These are phyloP conservation scores for Alviniconcha marisindica DNA, from an alignment of 1,140 invertebrate genomes.

Conservation along the genomic window DNA sequence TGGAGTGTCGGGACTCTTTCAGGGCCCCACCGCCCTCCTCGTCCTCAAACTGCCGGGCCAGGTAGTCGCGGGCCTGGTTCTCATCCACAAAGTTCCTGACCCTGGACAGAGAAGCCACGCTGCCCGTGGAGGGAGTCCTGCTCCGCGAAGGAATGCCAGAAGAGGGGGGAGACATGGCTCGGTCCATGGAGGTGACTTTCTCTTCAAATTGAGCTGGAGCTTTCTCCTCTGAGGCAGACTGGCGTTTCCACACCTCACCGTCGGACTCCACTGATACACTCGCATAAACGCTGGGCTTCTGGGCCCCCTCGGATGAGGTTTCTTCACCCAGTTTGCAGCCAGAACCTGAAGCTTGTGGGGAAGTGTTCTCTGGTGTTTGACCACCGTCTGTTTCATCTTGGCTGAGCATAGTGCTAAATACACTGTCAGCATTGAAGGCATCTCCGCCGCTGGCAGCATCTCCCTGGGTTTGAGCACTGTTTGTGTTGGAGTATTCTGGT, in stretches of 20 bases:
- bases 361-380: neutral
- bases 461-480: no score
- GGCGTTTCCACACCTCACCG: conserved; percentile 43
- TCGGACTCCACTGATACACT: conserved; percentile 32
- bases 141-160: neutral
- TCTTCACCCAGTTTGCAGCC: neutral
- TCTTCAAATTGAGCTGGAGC: conserved; percentile 8
- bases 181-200: conserved; percentile 35
- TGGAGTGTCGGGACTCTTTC: neutral
- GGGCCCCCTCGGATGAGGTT: neutral
- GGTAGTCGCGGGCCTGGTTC: conserved; percentile 65
- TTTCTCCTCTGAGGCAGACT: conserved; percentile 25
- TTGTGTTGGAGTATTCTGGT: no score
- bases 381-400: neutral
- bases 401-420: no score
- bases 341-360: neutral
- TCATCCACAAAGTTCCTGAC: conserved; percentile 60
- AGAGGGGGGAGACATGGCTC: neutral
- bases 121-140: conserved; percentile 26
- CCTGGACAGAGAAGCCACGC: conserved; percentile 18
- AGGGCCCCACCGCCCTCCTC: neutral
- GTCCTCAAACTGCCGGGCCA: conserved; percentile 67
- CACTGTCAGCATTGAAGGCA: no score
- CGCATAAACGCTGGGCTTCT: neutral
- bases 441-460: no score